Percentiles rank a stretch among this genome's conserved stretches.
phyloP scores from a whole-genome alignment of 2,888 invertebrate species.

The Teinopalpus imperialis region DNA sequence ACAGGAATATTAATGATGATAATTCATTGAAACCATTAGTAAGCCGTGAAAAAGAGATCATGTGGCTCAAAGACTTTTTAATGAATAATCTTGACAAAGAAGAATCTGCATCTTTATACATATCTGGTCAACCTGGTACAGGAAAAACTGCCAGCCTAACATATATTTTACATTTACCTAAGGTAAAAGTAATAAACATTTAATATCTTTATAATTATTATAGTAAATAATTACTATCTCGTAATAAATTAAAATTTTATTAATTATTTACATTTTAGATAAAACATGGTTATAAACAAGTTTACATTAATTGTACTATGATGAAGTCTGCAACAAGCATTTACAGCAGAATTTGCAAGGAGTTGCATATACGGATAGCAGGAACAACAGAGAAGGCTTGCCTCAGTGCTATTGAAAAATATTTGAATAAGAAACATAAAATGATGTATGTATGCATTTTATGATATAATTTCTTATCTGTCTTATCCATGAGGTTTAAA shows the following conservation, averaged over 20 bases:
- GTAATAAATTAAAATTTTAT: not conserved
- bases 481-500: too few relatives aligned
- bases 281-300: slow-evolving; percentile 77
- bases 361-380: slow-evolving; percentile 82
- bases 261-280: slow-evolving; percentile 58
- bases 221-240: slow-evolving; percentile 5
- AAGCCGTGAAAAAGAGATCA: slow-evolving; percentile 91
- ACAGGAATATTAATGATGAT: slow-evolving; percentile 25
- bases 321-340: slow-evolving; percentile 92
- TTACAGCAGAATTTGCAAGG: slow-evolving; percentile 88
- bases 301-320: slow-evolving; percentile 94
- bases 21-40: slow-evolving; percentile 66
- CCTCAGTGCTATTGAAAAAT: slow-evolving; percentile 85
- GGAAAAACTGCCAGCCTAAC: slow-evolving; percentile 96
- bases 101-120: slow-evolving; percentile 91
- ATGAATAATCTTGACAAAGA: slow-evolving; percentile 83
- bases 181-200: slow-evolving; percentile 64
- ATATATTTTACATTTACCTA: slow-evolving; percentile 85
- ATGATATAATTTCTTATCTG: too few relatives aligned
- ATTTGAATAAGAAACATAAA: slow-evolving; percentile 84
- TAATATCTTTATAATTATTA: not conserved
- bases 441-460: slow-evolving; percentile 83
- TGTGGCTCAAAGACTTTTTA: slow-evolving; percentile 86
- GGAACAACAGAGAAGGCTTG: slow-evolving; percentile 85
- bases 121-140: slow-evolving; percentile 98